Evolutionary conservation across 2,113 vertebrate species (phyloP).

Genomic region (Centropus unirufus): DNA sequence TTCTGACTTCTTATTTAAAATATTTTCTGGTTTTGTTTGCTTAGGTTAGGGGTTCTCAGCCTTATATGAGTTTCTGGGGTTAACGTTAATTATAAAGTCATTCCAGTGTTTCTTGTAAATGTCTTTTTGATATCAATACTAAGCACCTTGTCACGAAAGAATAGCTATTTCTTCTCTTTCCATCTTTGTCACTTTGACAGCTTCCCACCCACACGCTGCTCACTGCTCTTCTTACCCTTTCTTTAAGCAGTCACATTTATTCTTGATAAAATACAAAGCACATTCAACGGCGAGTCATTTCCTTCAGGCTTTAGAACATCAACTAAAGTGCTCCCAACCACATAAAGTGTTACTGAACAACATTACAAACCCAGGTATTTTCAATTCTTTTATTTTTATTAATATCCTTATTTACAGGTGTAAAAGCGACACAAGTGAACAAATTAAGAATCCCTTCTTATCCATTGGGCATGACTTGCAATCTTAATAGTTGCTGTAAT

Average conservation of each 20-base stretch:
- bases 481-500: not conserved
- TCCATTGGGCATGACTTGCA: not conserved
- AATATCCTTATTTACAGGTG: not conserved
- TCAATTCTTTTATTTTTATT: not conserved
- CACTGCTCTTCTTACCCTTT: slow-evolving; percentile 21
- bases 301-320: not conserved
- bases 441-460: not conserved
- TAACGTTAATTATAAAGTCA: not conserved
- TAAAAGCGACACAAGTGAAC: not conserved
- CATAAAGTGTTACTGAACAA: not conserved
- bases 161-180: slow-evolving; percentile 13
- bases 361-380: not conserved
- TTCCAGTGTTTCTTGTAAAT: not conserved
- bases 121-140: slow-evolving; percentile 23
- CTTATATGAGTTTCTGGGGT: not conserved
- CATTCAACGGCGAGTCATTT: slow-evolving; percentile 7
- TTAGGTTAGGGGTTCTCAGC: not conserved
- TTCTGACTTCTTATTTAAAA: not conserved
- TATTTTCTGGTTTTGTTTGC: not conserved
- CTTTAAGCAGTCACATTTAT: not conserved
- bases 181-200: slow-evolving; percentile 18
- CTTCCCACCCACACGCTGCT: not conserved
- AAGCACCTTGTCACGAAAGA: slow-evolving; percentile 34
- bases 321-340: not conserved
- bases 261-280: slow-evolving; percentile 30